Base-by-base conservation (phyloP, 2,888 invertebrate species). In the Tenthredo scrophulariae region DNA sequence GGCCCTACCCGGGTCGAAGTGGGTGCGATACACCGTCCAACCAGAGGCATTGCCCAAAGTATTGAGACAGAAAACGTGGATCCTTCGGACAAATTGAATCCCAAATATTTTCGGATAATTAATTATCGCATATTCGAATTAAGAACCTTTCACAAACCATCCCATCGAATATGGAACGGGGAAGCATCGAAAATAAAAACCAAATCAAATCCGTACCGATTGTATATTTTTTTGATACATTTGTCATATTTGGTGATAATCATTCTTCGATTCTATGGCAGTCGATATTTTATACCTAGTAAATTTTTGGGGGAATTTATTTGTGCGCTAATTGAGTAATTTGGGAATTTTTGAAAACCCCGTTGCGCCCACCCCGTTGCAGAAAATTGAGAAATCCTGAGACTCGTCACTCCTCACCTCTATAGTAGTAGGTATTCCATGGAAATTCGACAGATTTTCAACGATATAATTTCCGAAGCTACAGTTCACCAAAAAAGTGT, bases 1-100 rank as follows among this genome's bases (percentile, higher is more conserved):
- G 37, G 67, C 83, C 83, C 83, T 83, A 83, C 83, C 83, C 67
- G 67, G 83, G 50, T 65, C 83, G 67, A 83, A 9, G 67, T 83
- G 83, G 83, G 67, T 83, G 83, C 67, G 46, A 67, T 83, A 50
- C 67, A 40, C 29, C 29, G 67, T 70, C 67, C 83, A 62, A 83
- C 83, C 83, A 67, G n/a, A 26, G 13, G 46, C 65, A 67, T 22
- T 37, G 67, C 65, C 65, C 9, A 50, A 50, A 77, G 77, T 2
- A 29, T 29, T 50, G 50, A 15, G 50, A 50, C 50, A 50, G 10
- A 50, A 77, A 29, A 15, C 26, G 50, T 50, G 77, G 10, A 77
- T 50, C n/a, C 29, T 62, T 62, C 22, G 22, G 15, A 18, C n/a
- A 9, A 15, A 75, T 75, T n/a, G 5, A 26, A 2, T 67, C 15